Evolutionary conservation across 1,140 invertebrate species (phyloP).

Genomic region (Chrysopa pallens): DNA sequence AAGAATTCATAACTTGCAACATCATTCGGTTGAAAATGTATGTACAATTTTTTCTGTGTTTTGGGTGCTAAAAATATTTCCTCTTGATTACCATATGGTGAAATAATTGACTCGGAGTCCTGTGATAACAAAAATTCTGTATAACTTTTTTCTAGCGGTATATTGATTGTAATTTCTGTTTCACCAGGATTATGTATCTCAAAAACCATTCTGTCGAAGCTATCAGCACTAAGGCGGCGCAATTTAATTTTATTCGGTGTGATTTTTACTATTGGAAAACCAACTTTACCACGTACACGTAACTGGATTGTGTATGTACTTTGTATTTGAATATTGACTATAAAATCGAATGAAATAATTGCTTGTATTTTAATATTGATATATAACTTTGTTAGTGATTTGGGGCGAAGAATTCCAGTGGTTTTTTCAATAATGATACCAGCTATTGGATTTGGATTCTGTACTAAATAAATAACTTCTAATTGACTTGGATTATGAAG

Average conservation of each 20-base stretch:
- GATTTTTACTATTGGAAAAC: slow-evolving; percentile 13
- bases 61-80: slow-evolving; percentile 1
- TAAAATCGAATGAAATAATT: slow-evolving; percentile 3
- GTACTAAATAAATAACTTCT: slow-evolving; percentile 6
- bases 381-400: slow-evolving; percentile 3
- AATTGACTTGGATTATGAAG: slow-evolving; percentile 6
- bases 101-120: not conserved
- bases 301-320: slow-evolving; percentile 4
- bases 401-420: slow-evolving; percentile 11
- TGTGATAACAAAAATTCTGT: slow-evolving; percentile 12
- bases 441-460: slow-evolving; percentile 1
- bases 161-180: slow-evolving; percentile 9
- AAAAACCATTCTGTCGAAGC: slow-evolving; percentile 9
- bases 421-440: slow-evolving; percentile 9
- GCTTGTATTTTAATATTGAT: slow-evolving; percentile 2
- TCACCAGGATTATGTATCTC: slow-evolving; percentile 11
- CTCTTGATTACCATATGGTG: slow-evolving; percentile 1
- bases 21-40: slow-evolving; percentile 17
- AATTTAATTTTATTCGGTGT: slow-evolving; percentile 10
- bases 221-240: slow-evolving; percentile 9
- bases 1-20: not conserved
- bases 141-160: slow-evolving; percentile 13
- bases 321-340: slow-evolving; percentile 2
- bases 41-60: slow-evolving; percentile 8
- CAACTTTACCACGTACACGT: slow-evolving; percentile 11